These are phyloP conservation scores for Erinaceus europaeus DNA, from an alignment of 2,113 vertebrate species.

Conservation along the genomic window DNA sequence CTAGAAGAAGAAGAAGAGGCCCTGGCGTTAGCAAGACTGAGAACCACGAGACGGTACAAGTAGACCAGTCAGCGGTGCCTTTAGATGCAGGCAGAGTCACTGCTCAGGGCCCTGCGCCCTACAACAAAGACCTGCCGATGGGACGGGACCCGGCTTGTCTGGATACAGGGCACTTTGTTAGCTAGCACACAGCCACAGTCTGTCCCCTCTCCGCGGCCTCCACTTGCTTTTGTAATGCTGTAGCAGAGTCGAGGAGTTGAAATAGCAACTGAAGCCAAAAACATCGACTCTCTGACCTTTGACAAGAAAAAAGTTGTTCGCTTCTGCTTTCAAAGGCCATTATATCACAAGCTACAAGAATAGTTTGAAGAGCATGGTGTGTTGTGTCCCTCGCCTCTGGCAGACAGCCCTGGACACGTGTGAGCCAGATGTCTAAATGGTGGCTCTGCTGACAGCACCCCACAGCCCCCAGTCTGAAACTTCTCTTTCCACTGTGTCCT, in stretches of 20 bases:
- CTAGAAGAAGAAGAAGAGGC: too few species aligned
- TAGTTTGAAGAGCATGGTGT: neutral
- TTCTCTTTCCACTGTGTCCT: too few species aligned
- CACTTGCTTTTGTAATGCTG: neutral
- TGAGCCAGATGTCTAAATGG: too few species aligned
- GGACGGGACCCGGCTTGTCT: neutral
- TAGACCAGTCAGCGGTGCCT: too few species aligned
- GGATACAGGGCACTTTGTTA: neutral
- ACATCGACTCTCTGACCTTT: neutral
- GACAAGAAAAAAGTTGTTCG: neutral
- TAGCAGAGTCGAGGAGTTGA: neutral
- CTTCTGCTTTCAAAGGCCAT: neutral
- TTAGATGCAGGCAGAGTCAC: neutral
- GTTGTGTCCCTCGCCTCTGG: neutral
- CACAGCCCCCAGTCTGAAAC: too few species aligned
- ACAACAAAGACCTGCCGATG: neutral
- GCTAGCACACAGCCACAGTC: neutral
- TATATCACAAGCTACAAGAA: neutral
- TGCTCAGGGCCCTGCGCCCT: neutral
- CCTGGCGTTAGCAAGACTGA: constrained; percentile 4
- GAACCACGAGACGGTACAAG: neutral
- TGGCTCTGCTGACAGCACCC: too few species aligned
- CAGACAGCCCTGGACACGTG: neutral
- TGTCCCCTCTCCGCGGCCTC: neutral
- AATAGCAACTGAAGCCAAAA: neutral